phyloP scores from a whole-genome alignment of 2,888 invertebrate genomes.

The Lasioglossum leucozonium region DNA sequence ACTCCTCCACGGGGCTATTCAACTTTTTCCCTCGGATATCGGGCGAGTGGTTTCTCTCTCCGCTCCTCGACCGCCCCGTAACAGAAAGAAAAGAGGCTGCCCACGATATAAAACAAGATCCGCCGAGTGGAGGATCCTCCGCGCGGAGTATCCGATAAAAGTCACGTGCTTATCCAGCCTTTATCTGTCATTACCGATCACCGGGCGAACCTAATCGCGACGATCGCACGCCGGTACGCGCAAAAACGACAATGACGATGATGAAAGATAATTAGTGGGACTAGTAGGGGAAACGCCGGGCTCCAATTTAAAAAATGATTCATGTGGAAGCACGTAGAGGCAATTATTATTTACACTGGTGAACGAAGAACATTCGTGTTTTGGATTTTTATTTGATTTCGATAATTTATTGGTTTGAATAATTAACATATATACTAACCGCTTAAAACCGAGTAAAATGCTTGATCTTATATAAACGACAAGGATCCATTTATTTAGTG shows the following conservation, averaged over 20 bases:
- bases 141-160: neutral
- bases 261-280: neutral
- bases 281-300: neutral
- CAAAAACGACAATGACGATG: neutral
- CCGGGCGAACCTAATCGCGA: slow-evolving; percentile 64
- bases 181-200: slow-evolving; percentile 39
- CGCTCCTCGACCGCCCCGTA: neutral
- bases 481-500: too few relatives aligned
- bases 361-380: neutral
- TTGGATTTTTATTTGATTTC: too few relatives aligned
- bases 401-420: too few relatives aligned
- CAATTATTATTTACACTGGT: neutral
- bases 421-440: too few relatives aligned
- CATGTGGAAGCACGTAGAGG: neutral
- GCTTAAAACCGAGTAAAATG: too few relatives aligned
- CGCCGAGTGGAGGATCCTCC: neutral
- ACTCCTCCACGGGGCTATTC: slow-evolving; percentile 18
- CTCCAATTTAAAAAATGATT: neutral
- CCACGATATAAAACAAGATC: slow-evolving; percentile 16
- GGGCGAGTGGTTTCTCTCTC: slow-evolving; percentile 17
- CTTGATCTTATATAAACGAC: too few relatives aligned
- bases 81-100: neutral
- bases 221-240: slow-evolving; percentile 51
- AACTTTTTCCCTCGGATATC: slow-evolving; percentile 16
- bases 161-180: slow-evolving; percentile 40